Evolutionary conservation across 2,113 vertebrate species (phyloP).

Genomic region (Marcusenius ussheri): DNA sequence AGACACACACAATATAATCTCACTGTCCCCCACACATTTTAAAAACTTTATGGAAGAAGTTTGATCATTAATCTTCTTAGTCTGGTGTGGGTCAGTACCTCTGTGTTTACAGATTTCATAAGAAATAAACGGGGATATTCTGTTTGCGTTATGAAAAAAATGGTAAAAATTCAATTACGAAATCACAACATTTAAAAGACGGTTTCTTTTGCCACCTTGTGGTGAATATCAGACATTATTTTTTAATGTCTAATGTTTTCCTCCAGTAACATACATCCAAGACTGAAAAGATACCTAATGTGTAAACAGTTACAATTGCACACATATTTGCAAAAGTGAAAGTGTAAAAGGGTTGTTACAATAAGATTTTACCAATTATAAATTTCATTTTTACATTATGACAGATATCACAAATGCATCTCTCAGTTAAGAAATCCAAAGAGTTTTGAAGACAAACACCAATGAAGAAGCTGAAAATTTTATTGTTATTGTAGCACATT

Average conservation of each 20-base stretch:
- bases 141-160: neutral
- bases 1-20: neutral
- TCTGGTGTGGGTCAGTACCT: neutral
- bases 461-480: neutral
- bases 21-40: neutral
- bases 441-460: neutral
- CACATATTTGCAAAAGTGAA: neutral
- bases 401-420: neutral
- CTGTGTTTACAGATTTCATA: neutral
- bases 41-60: neutral
- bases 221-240: neutral
- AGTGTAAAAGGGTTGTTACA: neutral
- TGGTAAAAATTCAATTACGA: neutral
- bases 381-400: neutral
- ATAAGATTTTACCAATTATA: neutral
- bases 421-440: neutral
- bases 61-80: neutral
- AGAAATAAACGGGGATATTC: neutral
- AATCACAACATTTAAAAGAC: neutral
- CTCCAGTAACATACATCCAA: neutral
- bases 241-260: neutral
- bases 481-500: neutral
- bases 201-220: conserved; percentile 9
- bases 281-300: neutral
- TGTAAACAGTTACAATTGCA: neutral